Percentiles rank a stretch among this genome's conserved stretches.
Evolutionary conservation across 1,140 invertebrate species (phyloP).

Genomic region (Hyphantria cunea): DNA sequence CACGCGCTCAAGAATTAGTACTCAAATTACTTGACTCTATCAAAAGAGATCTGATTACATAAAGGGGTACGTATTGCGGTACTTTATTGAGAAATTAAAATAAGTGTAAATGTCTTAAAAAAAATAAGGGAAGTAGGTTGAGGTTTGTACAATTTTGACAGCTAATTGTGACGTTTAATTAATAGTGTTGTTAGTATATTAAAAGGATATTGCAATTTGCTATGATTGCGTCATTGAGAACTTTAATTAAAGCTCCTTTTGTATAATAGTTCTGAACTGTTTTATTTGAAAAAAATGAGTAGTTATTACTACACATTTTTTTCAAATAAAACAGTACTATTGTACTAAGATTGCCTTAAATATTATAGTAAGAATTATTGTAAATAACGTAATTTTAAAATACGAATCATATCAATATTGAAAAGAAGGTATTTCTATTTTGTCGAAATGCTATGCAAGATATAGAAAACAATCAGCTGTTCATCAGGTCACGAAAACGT

Average conservation of each 20-base stretch:
- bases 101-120: constrained; percentile 63
- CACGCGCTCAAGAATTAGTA: constrained; percentile 62
- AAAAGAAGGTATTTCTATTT: too few species aligned
- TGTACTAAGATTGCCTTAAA: too few species aligned
- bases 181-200: constrained; percentile 20
- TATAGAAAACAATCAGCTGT: too few species aligned
- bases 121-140: constrained; percentile 31
- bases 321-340: too few species aligned
- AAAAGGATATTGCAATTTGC: constrained; percentile 9
- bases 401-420: too few species aligned
- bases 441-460: too few species aligned
- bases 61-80: constrained; percentile 42
- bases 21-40: constrained; percentile 75
- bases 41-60: constrained; percentile 61
- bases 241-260: constrained; percentile 18
- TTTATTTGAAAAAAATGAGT: background rate
- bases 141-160: constrained; percentile 23
- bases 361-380: too few species aligned
- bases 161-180: constrained; percentile 29
- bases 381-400: too few species aligned
- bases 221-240: constrained; percentile 17
- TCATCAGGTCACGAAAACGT: too few species aligned
- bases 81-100: constrained; percentile 62
- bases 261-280: background rate
- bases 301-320: too few species aligned